Percentiles rank a stretch among this genome's conserved stretches.
These are phyloP conservation scores for Cryptocephalus moraei DNA, from an alignment of 2,888 invertebrate species.

Conservation along the genomic window DNA sequence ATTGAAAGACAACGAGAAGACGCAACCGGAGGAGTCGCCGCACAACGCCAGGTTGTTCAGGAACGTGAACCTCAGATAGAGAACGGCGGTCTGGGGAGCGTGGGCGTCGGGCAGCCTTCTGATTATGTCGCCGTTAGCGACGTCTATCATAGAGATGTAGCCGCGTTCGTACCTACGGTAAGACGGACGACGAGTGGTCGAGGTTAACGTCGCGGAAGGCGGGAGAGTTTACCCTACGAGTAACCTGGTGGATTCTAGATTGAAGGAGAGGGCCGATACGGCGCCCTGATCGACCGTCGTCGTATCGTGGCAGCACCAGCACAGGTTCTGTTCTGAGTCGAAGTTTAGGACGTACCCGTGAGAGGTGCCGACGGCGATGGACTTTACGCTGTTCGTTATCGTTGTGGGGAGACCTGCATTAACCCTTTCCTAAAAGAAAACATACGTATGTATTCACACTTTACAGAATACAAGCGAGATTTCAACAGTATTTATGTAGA, in stretches of 20 bases:
- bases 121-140: slow-evolving; percentile 65
- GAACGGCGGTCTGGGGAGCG: slow-evolving; percentile 71
- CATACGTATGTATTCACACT: neutral
- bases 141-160: slow-evolving; percentile 84
- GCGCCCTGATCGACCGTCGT: slow-evolving; percentile 62
- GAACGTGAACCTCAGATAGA: slow-evolving; percentile 50
- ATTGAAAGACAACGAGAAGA: slow-evolving; percentile 86
- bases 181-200: too few species aligned
- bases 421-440: slow-evolving; percentile 62
- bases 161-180: slow-evolving; percentile 57
- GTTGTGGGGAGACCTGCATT: slow-evolving; percentile 84
- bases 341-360: slow-evolving; percentile 85
- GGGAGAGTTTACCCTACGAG: slow-evolving; percentile 51
- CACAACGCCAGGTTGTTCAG: slow-evolving; percentile 56
- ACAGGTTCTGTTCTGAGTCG: slow-evolving; percentile 74
- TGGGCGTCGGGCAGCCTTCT: slow-evolving; percentile 70
- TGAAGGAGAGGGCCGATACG: slow-evolving; percentile 76
- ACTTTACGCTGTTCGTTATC: slow-evolving; percentile 62
- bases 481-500: too few species aligned
- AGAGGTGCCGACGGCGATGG: slow-evolving; percentile 87
- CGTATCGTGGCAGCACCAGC: slow-evolving; percentile 75
- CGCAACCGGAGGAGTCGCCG: slow-evolving; percentile 82
- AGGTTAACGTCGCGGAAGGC: too few species aligned
- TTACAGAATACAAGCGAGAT: too few species aligned
- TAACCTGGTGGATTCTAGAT: slow-evolving; percentile 75